Base-by-base conservation (phyloP, 2,113 vertebrate genomes). In the rat (Rattus norvegicus) region DNA sequence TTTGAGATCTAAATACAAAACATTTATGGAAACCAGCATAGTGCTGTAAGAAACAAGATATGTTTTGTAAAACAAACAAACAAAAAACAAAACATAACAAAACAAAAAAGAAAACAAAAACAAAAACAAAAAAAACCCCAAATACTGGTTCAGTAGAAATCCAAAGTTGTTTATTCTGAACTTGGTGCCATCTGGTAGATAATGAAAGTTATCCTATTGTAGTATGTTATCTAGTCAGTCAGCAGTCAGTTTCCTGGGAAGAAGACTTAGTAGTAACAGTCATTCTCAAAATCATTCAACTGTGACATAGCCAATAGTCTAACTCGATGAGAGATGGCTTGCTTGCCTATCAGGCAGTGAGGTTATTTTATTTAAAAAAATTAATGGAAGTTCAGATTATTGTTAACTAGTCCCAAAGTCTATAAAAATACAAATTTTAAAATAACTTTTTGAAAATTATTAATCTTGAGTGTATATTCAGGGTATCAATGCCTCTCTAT, bases 141-240 rank as follows among this genome's bases (percentile, higher is more conserved):
- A 54, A 54, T 9, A 59, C 63, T 63, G 39, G n/a, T 61, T 72
- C 47, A 87, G 63, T 3, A 0, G 3, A 7, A 88, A 89, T 54
- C 3, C 59, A 67, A 93, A 86, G 20, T 76, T 92, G 17, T 49
- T 87, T 28, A 69, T 84, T 92, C 95, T 91, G 75, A 95, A 72
- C 9, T 36, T 77, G 59, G 39, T 36, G 26, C 4, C 7, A 26
- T 92, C 91, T 85, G 67, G 49, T 72, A 67, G 76, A 56, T 54
- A 61, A 7, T 49, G 63, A 70, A 84, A 16, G 12, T 63, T 83
- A 49, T 33, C 30, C 30, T 76, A 1, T 10, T 2, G 1, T 33
- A 43, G 26, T 5, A 5, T 12, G 33, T 73, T 39, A n/a, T 54
- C 33, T 86, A 70, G 59, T 76, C 33, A 54, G 5, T 75, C 30